A percentile compares a stretch with the other conserved stretches of the same genome.
Conservation (phyloP, 2,797 vertebrate species). For the Rhinichthys osculus region DNA sequence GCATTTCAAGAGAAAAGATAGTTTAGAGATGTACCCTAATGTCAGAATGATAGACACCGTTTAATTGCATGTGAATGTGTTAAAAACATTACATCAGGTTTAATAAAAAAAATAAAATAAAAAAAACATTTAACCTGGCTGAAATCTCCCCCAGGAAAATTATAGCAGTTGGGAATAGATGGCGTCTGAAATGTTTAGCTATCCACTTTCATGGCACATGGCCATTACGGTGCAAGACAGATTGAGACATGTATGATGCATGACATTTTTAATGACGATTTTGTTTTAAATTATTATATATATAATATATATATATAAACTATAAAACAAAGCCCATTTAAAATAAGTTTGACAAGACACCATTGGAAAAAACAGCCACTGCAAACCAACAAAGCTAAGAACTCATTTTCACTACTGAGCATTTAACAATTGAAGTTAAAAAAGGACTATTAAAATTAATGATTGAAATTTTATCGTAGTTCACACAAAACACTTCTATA, state of each 20-base stretch:
- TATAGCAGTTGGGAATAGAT: background rate
- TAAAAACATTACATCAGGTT: background rate
- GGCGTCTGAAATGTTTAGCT: background rate
- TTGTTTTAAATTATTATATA: background rate
- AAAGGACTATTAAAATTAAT: background rate
- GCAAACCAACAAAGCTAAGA: background rate
- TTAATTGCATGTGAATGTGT: too few species aligned
- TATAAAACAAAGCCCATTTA: background rate
- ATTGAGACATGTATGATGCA: background rate
- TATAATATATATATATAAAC: background rate
- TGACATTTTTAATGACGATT: background rate
- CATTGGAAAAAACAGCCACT: too few species aligned
- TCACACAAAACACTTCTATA: background rate
- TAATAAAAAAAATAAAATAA: background rate
- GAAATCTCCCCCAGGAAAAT: background rate
- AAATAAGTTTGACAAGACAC: background rate
- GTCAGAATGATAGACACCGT: background rate
- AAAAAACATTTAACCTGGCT: background rate
- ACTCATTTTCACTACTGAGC: background rate
- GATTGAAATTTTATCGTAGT: background rate
- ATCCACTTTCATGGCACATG: too few species aligned
- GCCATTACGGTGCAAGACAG: background rate
- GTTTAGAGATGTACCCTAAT: background rate
- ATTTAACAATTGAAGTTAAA: background rate
- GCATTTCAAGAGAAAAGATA: background rate